Evolutionary conservation across 1,140 invertebrate genomes (phyloP), one percentile per base, ranked within the genome.

Genomic region (Drosophila baimaii): DNA sequence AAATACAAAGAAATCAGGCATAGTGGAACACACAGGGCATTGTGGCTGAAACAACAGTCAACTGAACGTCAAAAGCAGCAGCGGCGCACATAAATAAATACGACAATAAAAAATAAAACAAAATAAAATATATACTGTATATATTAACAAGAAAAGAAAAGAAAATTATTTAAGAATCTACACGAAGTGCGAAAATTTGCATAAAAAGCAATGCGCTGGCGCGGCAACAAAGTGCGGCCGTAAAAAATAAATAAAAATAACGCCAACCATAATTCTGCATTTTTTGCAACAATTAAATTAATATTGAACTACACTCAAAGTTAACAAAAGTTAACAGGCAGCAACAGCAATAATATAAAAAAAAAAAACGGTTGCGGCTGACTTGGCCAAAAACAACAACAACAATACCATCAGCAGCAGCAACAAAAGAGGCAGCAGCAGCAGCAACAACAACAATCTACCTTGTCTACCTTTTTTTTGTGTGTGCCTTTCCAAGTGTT

Each of bases 1-100:
- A 89, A 88, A 88, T 90, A 88, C 84, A 88, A 89, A 89, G 84
- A 76, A 86, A 79, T 84, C 83, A 78, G 81, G 81, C 81, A 77
- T 54, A 65, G 41, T 79, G 76, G 62, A 79, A 79, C 47, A 79
- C 47, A 73, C 54, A 47, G 54, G 63, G 57, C 44, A 81, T 81
- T 77, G 61, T 71, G 64, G 63, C 70, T 64, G 43, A 86, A 62
- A 84, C 73, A 81, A 73, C 74, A 65, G 56, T 62, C 66, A 68
- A 68, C 69, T n/a, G 19, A 23, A 35, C 51, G 51, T 6, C 51
- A 37, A 37, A 37, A 61, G 61, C 44, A 81, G 76, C 70, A 41
- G 79, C 56, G 31, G 25, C 19, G 31, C 51, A 47, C 33, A 63
- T 74, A 73, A 85, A 75, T 63, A 68, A 78, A 62, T 23, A 35